phyloP scores from a whole-genome alignment of 2,113 vertebrate species.

The Anser cygnoides region DNA sequence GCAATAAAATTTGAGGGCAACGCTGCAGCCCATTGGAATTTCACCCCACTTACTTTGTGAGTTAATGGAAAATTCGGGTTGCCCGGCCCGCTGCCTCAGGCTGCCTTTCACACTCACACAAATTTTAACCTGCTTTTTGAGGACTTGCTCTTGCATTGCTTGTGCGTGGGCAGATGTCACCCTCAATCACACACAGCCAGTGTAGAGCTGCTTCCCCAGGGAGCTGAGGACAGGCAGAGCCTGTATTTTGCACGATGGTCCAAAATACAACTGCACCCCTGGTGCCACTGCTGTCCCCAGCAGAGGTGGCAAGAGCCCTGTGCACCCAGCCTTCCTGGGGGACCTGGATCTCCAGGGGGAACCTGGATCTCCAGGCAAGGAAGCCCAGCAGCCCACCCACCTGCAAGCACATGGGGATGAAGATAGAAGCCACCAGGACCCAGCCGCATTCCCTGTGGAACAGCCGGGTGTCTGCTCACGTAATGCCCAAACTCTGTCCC shows the following conservation, averaged over 20 bases:
- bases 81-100: not conserved
- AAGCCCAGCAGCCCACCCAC: not conserved
- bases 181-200: accelerated
- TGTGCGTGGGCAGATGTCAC: accelerated
- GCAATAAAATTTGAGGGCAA: not conserved
- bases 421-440: not conserved
- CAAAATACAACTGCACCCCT: no score
- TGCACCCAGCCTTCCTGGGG: no score
- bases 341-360: no score
- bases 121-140: not conserved
- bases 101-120: not conserved
- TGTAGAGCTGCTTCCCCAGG: not conserved
- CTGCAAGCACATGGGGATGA: not conserved
- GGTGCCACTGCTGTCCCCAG: no score
- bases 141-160: not conserved
- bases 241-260: no score
- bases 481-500: no score
- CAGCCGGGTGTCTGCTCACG: not conserved
- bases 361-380: not conserved
- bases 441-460: no score
- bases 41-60: not conserved
- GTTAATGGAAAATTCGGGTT: slow-evolving; percentile 57
- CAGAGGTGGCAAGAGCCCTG: no score
- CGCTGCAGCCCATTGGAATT: not conserved
- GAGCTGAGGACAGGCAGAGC: not conserved